A percentile compares a stretch with the other conserved stretches of the same genome.
phyloP scores from a whole-genome alignment of 2,113 vertebrate species.

The Blennius ocellaris region DNA sequence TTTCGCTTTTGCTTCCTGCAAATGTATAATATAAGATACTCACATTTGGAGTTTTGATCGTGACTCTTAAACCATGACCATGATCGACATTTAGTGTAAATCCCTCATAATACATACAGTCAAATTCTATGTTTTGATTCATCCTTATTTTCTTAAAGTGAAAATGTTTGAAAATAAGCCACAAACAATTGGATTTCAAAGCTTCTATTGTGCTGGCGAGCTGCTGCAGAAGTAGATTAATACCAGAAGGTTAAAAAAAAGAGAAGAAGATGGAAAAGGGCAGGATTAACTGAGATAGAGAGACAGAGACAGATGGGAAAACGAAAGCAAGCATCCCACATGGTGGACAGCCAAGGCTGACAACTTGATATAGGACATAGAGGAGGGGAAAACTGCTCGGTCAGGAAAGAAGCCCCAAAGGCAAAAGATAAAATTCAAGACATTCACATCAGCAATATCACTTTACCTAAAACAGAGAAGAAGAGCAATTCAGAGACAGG shows the following conservation, averaged over 20 bases:
- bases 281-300: slow-evolving; percentile 60
- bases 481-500: slow-evolving; percentile 24
- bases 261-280: slow-evolving; percentile 53
- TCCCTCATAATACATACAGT: no score
- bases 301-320: slow-evolving; percentile 70
- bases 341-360: slow-evolving; percentile 66
- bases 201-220: slow-evolving; percentile 6
- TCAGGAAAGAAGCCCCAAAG: slow-evolving; percentile 64
- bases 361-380: slow-evolving; percentile 69
- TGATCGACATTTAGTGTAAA: no score
- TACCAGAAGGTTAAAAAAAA: slow-evolving; percentile 45
- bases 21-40: no score
- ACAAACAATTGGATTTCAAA: neutral
- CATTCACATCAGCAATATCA: slow-evolving; percentile 69
- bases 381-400: slow-evolving; percentile 48
- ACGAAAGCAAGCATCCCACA: slow-evolving; percentile 52
- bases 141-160: neutral
- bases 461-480: slow-evolving; percentile 49
- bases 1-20: no score
- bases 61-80: no score
- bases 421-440: slow-evolving; percentile 56
- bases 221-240: slow-evolving; percentile 47
- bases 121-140: no score
- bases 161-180: slow-evolving; percentile 2
- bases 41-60: no score